phyloP scores from a whole-genome alignment of 1,140 invertebrate species.

The Andrena cerasifolii region DNA sequence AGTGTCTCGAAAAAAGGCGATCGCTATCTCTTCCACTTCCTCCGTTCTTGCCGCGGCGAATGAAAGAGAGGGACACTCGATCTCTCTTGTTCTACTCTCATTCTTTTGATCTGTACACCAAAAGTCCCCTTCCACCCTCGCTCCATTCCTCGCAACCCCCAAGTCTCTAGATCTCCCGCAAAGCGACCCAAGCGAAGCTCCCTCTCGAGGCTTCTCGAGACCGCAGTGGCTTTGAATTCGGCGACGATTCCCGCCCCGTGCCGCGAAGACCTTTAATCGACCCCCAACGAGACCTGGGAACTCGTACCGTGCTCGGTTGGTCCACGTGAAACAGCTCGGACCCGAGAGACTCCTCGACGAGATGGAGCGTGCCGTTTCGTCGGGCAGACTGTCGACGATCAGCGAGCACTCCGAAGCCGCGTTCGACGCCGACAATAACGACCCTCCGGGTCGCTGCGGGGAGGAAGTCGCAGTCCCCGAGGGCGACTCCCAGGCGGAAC shows the following conservation, averaged over 20 bases:
- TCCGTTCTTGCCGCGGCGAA: too few species aligned
- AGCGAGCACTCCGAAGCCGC: constrained; percentile 66
- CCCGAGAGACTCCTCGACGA: background rate
- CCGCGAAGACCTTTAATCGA: constrained; percentile 5
- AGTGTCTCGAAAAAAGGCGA: too few species aligned
- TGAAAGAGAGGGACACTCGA: too few species aligned
- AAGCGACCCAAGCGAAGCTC: too few species aligned
- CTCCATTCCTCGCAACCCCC: too few species aligned
- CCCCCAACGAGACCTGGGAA: too few species aligned
- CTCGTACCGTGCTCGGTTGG: too few species aligned
- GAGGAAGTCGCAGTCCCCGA: constrained; percentile 25
- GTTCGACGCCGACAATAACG: constrained; percentile 51
- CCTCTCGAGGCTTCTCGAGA: background rate
- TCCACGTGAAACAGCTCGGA: background rate
- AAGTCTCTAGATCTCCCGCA: too few species aligned
- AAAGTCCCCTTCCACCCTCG: too few species aligned
- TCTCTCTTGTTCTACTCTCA: too few species aligned
- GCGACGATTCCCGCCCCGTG: background rate
- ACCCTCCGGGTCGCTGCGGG: constrained; percentile 11
- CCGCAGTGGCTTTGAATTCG: background rate
- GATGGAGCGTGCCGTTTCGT: constrained; percentile 25
- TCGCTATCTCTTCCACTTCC: too few species aligned
- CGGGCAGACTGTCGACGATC: constrained; percentile 70
- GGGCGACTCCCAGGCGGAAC: constrained; percentile 44
- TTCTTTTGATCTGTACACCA: too few species aligned